phyloP scores from a whole-genome alignment of 1,140 invertebrate genomes.

The Laupala kohalensis region DNA sequence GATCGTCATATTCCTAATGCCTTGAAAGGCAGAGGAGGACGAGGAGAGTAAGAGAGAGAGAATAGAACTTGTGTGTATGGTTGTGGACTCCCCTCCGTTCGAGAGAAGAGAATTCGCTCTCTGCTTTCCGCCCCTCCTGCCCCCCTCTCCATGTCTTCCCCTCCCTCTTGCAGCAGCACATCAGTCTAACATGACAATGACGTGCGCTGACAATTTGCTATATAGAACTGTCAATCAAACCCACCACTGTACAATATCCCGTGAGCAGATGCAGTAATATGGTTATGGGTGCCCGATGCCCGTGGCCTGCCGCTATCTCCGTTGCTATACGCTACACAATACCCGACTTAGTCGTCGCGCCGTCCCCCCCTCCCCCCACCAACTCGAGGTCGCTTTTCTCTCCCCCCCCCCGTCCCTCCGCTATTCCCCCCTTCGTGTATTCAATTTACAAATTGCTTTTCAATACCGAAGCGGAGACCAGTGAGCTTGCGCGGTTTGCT shows the following conservation, averaged over 20 bases:
- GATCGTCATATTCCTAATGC: not conserved
- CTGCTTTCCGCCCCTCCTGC: not conserved
- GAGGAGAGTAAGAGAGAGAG: not conserved
- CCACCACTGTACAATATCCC: not conserved
- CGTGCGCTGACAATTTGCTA: not conserved
- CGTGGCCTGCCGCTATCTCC: not conserved
- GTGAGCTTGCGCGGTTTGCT: not conserved
- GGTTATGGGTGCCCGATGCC: not conserved
- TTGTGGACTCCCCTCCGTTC: not conserved
- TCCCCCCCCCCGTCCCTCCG: not conserved
- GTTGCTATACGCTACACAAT: not conserved
- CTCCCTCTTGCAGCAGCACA: not conserved
- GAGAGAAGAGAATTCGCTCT: not conserved
- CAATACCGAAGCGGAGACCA: not conserved
- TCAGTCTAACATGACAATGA: not conserved
- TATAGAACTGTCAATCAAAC: not conserved
- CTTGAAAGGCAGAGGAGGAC: not conserved
- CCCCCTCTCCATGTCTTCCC: not conserved
- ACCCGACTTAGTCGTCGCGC: not conserved
- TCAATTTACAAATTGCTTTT: not conserved
- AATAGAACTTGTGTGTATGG: not conserved
- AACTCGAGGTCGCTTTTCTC: too few relatives aligned
- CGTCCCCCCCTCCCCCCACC: too few relatives aligned
- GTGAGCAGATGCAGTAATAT: not conserved
- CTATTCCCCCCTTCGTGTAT: too few relatives aligned